Evolutionary conservation across 2,797 vertebrate species (phyloP).

Genomic region (Onychomys torridus): DNA sequence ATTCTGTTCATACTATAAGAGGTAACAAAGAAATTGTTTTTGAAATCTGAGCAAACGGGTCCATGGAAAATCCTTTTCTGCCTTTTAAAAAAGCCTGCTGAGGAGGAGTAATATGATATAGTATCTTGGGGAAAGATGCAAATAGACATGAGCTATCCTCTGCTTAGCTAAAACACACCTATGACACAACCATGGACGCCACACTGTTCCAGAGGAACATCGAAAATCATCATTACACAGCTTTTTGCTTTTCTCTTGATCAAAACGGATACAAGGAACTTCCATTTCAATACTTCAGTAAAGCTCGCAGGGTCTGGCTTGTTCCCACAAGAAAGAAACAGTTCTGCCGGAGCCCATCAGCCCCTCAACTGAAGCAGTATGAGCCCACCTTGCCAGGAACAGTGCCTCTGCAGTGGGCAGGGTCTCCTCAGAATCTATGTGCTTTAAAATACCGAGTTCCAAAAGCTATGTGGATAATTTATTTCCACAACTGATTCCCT

Average conservation of each 20-base stretch:
- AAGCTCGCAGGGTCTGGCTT: not conserved
- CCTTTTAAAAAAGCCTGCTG: conserved; percentile 52
- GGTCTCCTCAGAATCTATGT: not conserved
- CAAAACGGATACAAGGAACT: not conserved
- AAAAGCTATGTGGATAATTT: not conserved
- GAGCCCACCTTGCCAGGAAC: not conserved
- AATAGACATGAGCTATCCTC: conserved; percentile 14
- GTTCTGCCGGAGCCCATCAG: not conserved
- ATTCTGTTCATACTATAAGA: conserved; percentile 28
- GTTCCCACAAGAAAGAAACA: not conserved
- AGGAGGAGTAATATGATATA: conserved; percentile 65
- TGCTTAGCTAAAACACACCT: not conserved
- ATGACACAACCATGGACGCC: not conserved
- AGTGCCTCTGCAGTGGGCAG: not conserved
- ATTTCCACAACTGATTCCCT: not conserved
- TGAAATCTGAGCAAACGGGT: conserved; percentile 40
- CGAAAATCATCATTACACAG: not conserved
- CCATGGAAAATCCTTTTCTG: conserved; percentile 42
- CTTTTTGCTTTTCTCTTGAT: not conserved
- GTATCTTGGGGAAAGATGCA: conserved; percentile 52
- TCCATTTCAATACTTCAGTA: not conserved
- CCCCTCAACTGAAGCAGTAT: not conserved
- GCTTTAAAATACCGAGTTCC: conserved; percentile 35
- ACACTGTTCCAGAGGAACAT: not conserved
- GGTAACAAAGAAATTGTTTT: conserved; percentile 54